These are phyloP conservation scores for Autographa pulchrina DNA, from an alignment of 2,888 invertebrate species.

Conservation along the genomic window DNA sequence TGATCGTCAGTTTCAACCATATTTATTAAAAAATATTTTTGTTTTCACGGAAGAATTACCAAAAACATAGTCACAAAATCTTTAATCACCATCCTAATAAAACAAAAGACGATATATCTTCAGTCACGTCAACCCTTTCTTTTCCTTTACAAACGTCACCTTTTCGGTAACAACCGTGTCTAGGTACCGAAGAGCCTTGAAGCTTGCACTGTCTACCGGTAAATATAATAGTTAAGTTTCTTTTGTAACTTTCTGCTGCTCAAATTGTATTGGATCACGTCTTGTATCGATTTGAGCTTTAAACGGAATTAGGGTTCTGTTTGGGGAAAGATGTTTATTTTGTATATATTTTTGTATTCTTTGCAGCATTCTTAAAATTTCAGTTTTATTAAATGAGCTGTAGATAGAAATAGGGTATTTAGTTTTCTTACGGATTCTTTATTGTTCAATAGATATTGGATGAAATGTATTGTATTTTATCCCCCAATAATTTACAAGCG, in stretches of 20 bases:
- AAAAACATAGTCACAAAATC: too few species aligned
- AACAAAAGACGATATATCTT: not conserved
- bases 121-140: conserved; percentile 12
- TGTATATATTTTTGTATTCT: not conserved
- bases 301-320: conserved; percentile 69
- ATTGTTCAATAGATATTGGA: too few species aligned
- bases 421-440: too few species aligned
- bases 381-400: conserved; percentile 3
- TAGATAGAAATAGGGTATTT: too few species aligned
- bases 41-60: too few species aligned
- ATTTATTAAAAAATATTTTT: too few species aligned
- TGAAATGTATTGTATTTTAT: too few species aligned
- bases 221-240: conserved; percentile 38
- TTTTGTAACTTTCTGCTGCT: conserved; percentile 62
- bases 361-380: conserved; percentile 2
- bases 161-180: conserved; percentile 44
- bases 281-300: conserved; percentile 75
- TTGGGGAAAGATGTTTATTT: not conserved
- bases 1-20: too few species aligned
- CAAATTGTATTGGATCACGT: conserved; percentile 74
- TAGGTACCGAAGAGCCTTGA: conserved; percentile 46
- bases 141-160: conserved; percentile 6
- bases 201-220: conserved; percentile 19
- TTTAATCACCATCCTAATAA: not conserved
- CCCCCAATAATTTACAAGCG: too few species aligned